Base-by-base conservation (phyloP, 2,888 invertebrate genomes). In the Megamerina dolium region DNA sequence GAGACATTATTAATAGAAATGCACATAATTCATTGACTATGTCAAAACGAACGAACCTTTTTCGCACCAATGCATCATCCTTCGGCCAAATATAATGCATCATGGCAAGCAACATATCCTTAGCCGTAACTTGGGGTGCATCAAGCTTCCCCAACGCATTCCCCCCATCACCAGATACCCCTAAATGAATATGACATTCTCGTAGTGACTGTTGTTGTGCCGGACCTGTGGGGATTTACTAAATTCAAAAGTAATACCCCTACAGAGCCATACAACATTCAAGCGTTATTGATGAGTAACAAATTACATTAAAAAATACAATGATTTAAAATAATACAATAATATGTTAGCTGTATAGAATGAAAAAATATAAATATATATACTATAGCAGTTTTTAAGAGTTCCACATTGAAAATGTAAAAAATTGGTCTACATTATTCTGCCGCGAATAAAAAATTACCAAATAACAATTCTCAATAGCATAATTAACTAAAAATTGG, bases 21-120 rank as follows among this genome's bases (percentile, higher is more conserved):
- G 20, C 13, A 23, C 10, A 36, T 37, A 26, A 38, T 3, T 20
- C 5, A 4, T 17, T 47, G 43, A 45, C 21, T 13, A 16, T 20
- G 16, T 23, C 1, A 12, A 20, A 16, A 23, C 34, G 18, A 12
- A n/a, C 3, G 27, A 16, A 68, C 67, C 64, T 64, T 50, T 63
- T 65, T 23, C 68, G 55, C 23, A 71, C 67, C 10, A 63, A 49
- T 2, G 63, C 56, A 63, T 68, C 68, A 53, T 87, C 87, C 77
- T 89, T 86, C 19, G 97, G 97, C 97, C 97, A 97, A 44, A 97
- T 86, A 73, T 95, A 93, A 38, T 80, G 79, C 67, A 90, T 69
- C 92, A 97, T 94, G 38, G 86, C 85, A 53, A 78, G 79, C 20
- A 94, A 63, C 86, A 96, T 94, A 61, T 91, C 83, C 57, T 74